phyloP scores from a whole-genome alignment of 1,140 invertebrate species.

The Phthorimaea operculella region DNA sequence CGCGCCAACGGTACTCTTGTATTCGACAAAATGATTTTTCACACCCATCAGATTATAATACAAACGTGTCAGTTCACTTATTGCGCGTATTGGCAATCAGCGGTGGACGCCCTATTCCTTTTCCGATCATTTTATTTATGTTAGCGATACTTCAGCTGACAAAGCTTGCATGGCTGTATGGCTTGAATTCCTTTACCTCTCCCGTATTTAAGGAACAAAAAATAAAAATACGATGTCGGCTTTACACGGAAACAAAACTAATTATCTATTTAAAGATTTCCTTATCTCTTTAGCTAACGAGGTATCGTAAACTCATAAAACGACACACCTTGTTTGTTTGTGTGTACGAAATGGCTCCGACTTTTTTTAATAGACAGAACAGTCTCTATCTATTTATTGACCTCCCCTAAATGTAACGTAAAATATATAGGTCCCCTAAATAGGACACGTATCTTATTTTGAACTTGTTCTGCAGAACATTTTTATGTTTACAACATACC shows the following conservation, averaged over 20 bases:
- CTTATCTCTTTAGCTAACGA: slow-evolving; percentile 55
- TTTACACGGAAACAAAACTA: slow-evolving; percentile 48
- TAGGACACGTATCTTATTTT: slow-evolving; percentile 30
- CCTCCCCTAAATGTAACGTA: slow-evolving; percentile 18
- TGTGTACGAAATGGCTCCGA: slow-evolving; percentile 39
- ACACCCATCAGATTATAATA: slow-evolving; percentile 55
- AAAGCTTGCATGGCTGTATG: slow-evolving; percentile 7
- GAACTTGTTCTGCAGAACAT: slow-evolving; percentile 14
- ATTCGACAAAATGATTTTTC: slow-evolving; percentile 45
- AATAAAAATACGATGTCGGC: slow-evolving; percentile 19
- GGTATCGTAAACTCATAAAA: slow-evolving; percentile 57
- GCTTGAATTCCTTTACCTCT: too few relatives aligned
- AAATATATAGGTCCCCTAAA: slow-evolving; percentile 31
- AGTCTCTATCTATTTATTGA: slow-evolving; percentile 45
- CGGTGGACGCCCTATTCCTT: slow-evolving; percentile 23
- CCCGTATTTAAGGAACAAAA: neutral
- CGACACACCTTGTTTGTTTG: slow-evolving; percentile 20
- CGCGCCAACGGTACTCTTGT: slow-evolving; percentile 42
- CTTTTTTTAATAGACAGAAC: slow-evolving; percentile 38
- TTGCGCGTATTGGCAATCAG: slow-evolving; percentile 51
- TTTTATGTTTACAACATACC: slow-evolving; percentile 6
- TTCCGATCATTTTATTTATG: slow-evolving; percentile 33
- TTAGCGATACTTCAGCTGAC: slow-evolving; percentile 31
- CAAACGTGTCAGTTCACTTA: slow-evolving; percentile 24
- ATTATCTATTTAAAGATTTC: slow-evolving; percentile 55